phyloP scores from a whole-genome alignment of 2,888 invertebrate genomes.

The Plebejus melissa region DNA sequence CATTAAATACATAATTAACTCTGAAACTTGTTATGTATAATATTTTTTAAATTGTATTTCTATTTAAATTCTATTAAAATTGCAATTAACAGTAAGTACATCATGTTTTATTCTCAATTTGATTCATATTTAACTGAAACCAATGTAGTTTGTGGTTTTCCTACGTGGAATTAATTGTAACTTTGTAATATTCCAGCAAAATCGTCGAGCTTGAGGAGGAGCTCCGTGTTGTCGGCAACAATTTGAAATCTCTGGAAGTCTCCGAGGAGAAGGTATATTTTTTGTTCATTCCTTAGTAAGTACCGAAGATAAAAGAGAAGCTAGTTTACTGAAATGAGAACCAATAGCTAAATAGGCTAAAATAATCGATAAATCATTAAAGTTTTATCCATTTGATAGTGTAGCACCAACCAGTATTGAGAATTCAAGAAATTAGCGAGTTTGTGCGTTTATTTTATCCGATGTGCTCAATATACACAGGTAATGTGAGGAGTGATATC shows the following conservation, averaged over 20 bases:
- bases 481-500: constrained; percentile 20
- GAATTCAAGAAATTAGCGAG: constrained; percentile 23
- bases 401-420: constrained; percentile 66
- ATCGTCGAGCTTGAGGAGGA: constrained; percentile 99
- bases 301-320: constrained; percentile 7
- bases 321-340: constrained; percentile 27
- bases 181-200: constrained; percentile 84
- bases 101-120: not conserved
- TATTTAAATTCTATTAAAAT: not conserved
- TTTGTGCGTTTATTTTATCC: constrained; percentile 23
- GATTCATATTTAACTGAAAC: not conserved
- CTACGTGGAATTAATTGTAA: constrained; percentile 52
- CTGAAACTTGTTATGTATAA: not conserved
- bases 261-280: constrained; percentile 97
- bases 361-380: not conserved
- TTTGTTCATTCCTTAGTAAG: constrained; percentile 29
- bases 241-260: constrained; percentile 99
- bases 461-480: constrained; percentile 21
- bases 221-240: constrained; percentile 99
- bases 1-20: not conserved
- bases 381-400: constrained; percentile 38
- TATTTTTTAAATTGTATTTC: no score
- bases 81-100: no score
- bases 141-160: not conserved
- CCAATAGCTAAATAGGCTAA: constrained; percentile 35